Conservation (phyloP, 2,888 invertebrate genomes). For the Drosophila suboccidentalis region DNA sequence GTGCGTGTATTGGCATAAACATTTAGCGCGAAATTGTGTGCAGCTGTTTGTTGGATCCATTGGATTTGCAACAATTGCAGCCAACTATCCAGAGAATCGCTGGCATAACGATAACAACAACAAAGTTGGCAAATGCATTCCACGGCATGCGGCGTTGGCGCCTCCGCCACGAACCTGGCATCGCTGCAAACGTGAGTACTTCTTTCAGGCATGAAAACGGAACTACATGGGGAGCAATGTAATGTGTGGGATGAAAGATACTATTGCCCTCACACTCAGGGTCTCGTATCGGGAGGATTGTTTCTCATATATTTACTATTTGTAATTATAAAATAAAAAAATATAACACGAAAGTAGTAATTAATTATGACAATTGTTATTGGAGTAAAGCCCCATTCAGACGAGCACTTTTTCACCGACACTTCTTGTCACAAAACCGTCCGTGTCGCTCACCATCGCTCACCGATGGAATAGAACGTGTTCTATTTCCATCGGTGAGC, state of each 20-base stretch:
- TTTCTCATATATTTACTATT: too few species aligned
- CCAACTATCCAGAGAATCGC: constrained; percentile 16
- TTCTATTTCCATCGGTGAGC: too few species aligned
- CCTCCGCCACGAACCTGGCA: constrained; percentile 73
- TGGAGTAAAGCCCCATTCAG: too few species aligned
- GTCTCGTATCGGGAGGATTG: neutral
- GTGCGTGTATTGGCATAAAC: constrained; percentile 48
- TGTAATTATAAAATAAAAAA: too few species aligned
- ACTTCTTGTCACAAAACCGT: too few species aligned
- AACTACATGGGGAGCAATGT: neutral
- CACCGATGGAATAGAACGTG: too few species aligned
- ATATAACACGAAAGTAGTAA: too few species aligned
- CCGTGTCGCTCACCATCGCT: too few species aligned
- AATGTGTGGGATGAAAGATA: neutral
- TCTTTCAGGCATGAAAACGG: constrained; percentile 6
- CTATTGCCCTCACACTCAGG: neutral
- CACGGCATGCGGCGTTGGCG: constrained; percentile 83
- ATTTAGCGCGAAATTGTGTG: constrained; percentile 43
- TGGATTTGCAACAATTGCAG: constrained; percentile 41
- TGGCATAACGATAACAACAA: constrained; percentile 47
- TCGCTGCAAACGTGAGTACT: constrained; percentile 75
- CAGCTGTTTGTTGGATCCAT: constrained; percentile 33
- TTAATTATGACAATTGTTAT: too few species aligned
- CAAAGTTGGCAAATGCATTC: constrained; percentile 80
- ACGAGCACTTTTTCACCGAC: too few species aligned